Evolutionary conservation across 2,113 vertebrate species (phyloP).

Genomic region (Coturnix japonica): DNA sequence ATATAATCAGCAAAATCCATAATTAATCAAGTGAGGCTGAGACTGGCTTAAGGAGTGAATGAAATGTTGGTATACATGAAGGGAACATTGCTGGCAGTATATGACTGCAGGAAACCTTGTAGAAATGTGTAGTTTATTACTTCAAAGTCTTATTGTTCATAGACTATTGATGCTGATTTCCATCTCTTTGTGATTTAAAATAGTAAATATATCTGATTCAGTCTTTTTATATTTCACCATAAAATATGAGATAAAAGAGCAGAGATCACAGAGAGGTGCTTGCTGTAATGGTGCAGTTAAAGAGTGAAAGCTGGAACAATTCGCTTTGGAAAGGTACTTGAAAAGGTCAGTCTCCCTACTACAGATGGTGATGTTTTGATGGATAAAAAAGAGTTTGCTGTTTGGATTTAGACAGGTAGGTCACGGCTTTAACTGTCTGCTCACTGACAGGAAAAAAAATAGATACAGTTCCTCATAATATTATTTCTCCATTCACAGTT

Average conservation of each 20-base stretch:
- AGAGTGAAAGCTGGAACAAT: slow-evolving; percentile 36
- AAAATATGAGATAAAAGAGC: slow-evolving; percentile 25
- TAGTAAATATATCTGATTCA: neutral
- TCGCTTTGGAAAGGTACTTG: slow-evolving; percentile 17
- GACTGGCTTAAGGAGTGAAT: neutral
- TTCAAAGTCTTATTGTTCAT: slow-evolving; percentile 22
- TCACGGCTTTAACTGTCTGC: slow-evolving; percentile 28
- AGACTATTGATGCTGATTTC: neutral
- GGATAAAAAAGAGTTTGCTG: neutral
- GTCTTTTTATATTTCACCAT: neutral
- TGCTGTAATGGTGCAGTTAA: slow-evolving; percentile 14
- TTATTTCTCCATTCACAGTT: slow-evolving; percentile 13
- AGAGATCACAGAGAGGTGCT: neutral
- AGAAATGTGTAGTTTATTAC: neutral
- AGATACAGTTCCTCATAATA: neutral
- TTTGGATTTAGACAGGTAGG: slow-evolving; percentile 44
- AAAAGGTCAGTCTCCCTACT: slow-evolving; percentile 20
- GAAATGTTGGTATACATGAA: neutral
- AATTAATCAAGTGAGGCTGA: neutral
- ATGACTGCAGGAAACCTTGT: neutral
- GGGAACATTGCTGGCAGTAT: neutral
- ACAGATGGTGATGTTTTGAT: slow-evolving; percentile 24
- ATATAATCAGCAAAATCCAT: neutral
- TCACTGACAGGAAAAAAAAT: neutral
- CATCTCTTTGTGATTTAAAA: slow-evolving; percentile 23